These are phyloP conservation scores for Crambe crambe DNA, from an alignment of 37 sponge, comb jelly and placozoan species.

Conservation along the genomic window DNA sequence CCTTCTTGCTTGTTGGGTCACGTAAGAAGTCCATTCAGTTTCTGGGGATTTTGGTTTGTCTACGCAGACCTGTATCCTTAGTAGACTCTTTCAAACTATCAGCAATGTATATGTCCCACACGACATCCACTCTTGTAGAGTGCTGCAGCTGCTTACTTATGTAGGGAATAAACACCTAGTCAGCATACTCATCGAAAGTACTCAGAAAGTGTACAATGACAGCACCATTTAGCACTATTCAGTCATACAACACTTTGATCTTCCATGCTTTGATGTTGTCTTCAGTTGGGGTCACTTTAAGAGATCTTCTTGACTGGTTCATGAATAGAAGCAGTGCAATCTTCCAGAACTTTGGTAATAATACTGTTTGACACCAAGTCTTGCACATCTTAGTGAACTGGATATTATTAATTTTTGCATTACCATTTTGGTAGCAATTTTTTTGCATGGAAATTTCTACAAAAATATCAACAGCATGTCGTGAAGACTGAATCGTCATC, in stretches of 20 bases:
- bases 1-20: slow-evolving; percentile 39
- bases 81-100: neutral
- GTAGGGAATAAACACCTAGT: slow-evolving; percentile 12
- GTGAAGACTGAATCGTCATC: too few species aligned
- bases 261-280: neutral
- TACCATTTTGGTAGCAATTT: too few species aligned
- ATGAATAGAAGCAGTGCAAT: neutral
- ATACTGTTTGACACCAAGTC: too few species aligned
- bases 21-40: slow-evolving; percentile 35
- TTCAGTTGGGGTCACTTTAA: neutral
- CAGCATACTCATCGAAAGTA: slow-evolving; percentile 33
- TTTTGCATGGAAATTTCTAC: too few species aligned
- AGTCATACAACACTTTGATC: neutral
- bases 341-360: too few species aligned
- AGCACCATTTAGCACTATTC: slow-evolving; percentile 16
- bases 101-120: neutral
- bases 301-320: neutral
- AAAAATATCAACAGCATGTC: too few species aligned
- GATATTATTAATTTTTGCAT: too few species aligned
- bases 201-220: slow-evolving; percentile 11
- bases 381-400: too few species aligned
- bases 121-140: neutral
- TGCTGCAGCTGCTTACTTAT: neutral
- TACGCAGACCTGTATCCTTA: neutral
- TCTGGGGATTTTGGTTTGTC: neutral